Evolutionary conservation across 2,888 invertebrate genomes (phyloP).

Genomic region (Clistopyga incitator): DNA sequence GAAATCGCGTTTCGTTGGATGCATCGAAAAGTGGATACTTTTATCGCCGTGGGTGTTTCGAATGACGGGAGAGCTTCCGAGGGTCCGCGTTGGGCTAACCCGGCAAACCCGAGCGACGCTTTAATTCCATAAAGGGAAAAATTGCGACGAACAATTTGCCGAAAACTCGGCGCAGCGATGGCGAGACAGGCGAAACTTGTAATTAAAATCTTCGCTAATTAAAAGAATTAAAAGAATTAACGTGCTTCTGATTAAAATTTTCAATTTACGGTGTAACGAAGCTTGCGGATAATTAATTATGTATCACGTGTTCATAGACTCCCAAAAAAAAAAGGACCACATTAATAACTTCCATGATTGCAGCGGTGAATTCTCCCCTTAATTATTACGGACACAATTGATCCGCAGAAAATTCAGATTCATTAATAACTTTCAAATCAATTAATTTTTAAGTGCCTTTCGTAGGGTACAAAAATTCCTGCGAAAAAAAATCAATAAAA

Average conservation of each 20-base stretch:
- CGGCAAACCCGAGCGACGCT: not conserved
- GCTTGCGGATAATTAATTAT: constrained; percentile 46
- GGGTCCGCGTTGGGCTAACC: not conserved
- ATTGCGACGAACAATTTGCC: not conserved
- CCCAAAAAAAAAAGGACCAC: not conserved
- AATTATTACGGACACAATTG: not conserved
- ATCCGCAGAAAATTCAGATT: not conserved
- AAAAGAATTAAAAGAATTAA: constrained; percentile 48
- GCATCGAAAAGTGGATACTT: not conserved
- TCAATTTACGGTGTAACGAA: constrained; percentile 50
- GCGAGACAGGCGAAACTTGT: constrained; percentile 26
- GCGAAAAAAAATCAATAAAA: not conserved
- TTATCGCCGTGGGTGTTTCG: not conserved
- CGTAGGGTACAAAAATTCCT: too few species aligned
- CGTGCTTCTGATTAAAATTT: constrained; percentile 46
- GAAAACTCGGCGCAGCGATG: not conserved
- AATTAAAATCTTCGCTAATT: constrained; percentile 47
- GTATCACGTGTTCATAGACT: not conserved
- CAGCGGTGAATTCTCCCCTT: not conserved
- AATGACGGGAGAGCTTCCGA: not conserved
- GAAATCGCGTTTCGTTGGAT: not conserved
- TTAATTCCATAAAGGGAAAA: constrained; percentile 30
- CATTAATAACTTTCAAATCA: not conserved
- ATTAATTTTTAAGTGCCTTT: too few species aligned
- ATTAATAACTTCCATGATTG: not conserved